These are phyloP conservation scores for Diadumene lineata DNA, from an alignment of 92 coral and sea anemone genomes.

Conservation along the genomic window DNA sequence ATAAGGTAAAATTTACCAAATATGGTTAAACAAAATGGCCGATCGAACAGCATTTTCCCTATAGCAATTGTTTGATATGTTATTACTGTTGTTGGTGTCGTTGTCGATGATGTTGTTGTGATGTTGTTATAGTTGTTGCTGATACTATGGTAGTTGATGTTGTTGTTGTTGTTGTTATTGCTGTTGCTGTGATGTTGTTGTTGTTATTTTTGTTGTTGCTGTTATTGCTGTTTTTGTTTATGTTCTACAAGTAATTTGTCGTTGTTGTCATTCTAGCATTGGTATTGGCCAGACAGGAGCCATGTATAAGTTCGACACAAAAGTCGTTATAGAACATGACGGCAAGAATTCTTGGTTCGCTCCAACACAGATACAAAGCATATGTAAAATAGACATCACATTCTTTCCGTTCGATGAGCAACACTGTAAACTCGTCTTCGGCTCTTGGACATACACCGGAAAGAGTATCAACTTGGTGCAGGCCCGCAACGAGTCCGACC, in stretches of 20 bases:
- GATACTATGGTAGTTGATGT: no score
- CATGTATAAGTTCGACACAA: conserved; percentile 80
- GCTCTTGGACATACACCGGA: conserved; percentile 97
- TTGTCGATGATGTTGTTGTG: no score
- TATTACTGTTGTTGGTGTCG: no score
- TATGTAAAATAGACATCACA: conserved; percentile 87
- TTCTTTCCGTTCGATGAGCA: conserved; percentile 91
- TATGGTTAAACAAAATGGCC: no score
- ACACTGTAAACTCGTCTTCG: conserved; percentile 74
- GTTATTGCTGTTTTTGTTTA: not conserved
- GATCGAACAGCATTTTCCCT: no score
- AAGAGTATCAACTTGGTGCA: conserved; percentile 58
- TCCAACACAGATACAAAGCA: conserved; percentile 88
- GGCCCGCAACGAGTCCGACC: conserved; percentile 58
- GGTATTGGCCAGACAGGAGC: conserved; percentile 93
- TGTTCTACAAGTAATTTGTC: not conserved
- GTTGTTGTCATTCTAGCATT: conserved; percentile 46
- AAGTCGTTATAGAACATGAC: conserved; percentile 57
- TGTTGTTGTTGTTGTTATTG: not conserved
- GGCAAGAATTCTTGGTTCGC: conserved; percentile 79
- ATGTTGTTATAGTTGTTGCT: no score
- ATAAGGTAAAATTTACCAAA: no score
- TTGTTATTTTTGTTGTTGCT: no score
- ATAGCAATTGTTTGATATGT: no score
- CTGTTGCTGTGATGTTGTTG: not conserved